Conservation (phyloP, 2,888 invertebrate genomes). For the Raillietiella orientalis region DNA sequence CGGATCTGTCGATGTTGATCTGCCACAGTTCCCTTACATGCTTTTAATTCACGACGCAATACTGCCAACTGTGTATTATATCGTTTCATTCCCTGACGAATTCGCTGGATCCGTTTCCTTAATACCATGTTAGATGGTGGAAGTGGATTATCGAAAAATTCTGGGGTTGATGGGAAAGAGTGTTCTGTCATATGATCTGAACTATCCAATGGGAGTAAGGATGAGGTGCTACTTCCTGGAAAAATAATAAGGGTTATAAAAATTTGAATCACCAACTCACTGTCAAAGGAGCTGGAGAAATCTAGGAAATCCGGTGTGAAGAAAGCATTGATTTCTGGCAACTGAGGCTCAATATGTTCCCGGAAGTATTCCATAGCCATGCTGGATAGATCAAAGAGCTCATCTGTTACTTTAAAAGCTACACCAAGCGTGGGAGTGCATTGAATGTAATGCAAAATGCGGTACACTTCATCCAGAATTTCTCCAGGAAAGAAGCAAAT, state of each 20-base stretch:
- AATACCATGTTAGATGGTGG: constrained; percentile 40
- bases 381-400: constrained; percentile 68
- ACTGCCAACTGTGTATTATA: constrained; percentile 9
- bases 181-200: no score
- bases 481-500: constrained; percentile 85
- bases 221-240: no score
- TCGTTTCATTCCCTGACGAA: constrained; percentile 61
- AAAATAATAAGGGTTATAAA: no score
- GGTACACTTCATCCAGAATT: constrained; percentile 66
- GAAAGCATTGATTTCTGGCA: constrained; percentile 73
- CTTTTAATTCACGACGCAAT: constrained; percentile 25
- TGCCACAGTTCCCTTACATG: constrained; percentile 44
- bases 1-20: constrained; percentile 45
- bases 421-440: constrained; percentile 31
- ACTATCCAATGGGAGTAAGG: no score
- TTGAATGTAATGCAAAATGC: constrained; percentile 49
- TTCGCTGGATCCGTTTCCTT: constrained; percentile 50
- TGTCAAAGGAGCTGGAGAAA: no score
- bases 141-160: constrained; percentile 4
- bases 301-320: no score
- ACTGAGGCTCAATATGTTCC: constrained; percentile 59
- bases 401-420: constrained; percentile 60
- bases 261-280: no score
- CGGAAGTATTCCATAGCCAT: constrained; percentile 97
- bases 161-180: no score